Conservation (phyloP, 1,140 invertebrate species). For the Ips nitidus region DNA sequence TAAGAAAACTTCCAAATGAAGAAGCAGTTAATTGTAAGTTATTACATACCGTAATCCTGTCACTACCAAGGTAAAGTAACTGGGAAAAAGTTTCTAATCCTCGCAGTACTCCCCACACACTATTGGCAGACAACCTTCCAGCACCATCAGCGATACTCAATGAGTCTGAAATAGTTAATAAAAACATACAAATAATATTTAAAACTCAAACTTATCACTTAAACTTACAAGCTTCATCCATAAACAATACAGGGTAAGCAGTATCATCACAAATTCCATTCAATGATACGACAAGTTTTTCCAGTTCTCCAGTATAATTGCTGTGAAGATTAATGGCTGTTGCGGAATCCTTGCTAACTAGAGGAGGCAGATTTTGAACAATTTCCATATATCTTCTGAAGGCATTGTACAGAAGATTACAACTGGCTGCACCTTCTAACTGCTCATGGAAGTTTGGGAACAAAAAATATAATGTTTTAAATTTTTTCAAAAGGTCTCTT, state of each 20-base stretch:
- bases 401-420: conserved; percentile 62
- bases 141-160: conserved; percentile 47
- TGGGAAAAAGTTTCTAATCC: conserved; percentile 81
- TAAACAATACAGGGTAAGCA: conserved; percentile 61
- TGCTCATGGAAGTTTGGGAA: neutral
- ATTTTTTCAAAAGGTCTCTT: too few species aligned
- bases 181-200: conserved; percentile 14
- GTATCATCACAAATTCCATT: conserved; percentile 57
- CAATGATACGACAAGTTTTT: conserved; percentile 57
- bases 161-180: conserved; percentile 45
- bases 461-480: neutral
- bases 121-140: conserved; percentile 46
- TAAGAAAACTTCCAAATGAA: too few species aligned
- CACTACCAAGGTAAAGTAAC: conserved; percentile 57
- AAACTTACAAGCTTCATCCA: conserved; percentile 73
- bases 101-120: conserved; percentile 76
- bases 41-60: conserved; percentile 51
- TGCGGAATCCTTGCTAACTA: neutral
- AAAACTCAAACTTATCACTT: neutral
- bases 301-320: conserved; percentile 51
- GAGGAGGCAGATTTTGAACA: conserved; percentile 4
- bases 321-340: conserved; percentile 17
- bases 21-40: too few species aligned
- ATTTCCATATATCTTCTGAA: conserved; percentile 58
- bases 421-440: conserved; percentile 36